Evolutionary conservation across 2,113 vertebrate genomes (phyloP).

Genomic region (Cynoglossus semilaevis): DNA sequence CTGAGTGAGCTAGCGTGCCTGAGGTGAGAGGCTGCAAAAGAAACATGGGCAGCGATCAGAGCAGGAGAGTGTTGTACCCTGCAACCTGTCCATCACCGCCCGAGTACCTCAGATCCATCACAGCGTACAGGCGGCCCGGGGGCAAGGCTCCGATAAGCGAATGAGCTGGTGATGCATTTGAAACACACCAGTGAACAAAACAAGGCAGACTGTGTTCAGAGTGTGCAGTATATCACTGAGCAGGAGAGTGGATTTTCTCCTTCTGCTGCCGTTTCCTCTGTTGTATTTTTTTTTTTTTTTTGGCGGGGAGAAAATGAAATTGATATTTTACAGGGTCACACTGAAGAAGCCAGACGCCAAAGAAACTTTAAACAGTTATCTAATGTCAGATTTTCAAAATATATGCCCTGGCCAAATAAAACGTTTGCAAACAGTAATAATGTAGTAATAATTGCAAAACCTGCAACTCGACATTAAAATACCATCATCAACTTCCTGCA

Average conservation of each 20-base stretch:
- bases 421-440: too few species aligned
- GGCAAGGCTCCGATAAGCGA: constrained; percentile 5
- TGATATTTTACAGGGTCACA: too few species aligned
- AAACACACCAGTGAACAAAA: not conserved
- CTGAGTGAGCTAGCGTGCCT: constrained; percentile 6
- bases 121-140: constrained; percentile 27
- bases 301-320: not conserved
- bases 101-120: constrained; percentile 48
- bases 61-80: constrained; percentile 1
- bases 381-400: too few species aligned
- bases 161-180: constrained; percentile 22
- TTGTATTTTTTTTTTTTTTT: not conserved
- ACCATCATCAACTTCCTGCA: too few species aligned
- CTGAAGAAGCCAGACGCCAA: too few species aligned
- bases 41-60: constrained; percentile 24
- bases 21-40: constrained; percentile 24
- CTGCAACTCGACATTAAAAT: too few species aligned
- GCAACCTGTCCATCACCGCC: constrained; percentile 53
- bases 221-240: not conserved
- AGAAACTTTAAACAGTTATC: too few species aligned
- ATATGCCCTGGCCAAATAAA: too few species aligned
- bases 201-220: constrained; percentile 6
- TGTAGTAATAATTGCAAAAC: too few species aligned
- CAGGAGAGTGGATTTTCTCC: not conserved
- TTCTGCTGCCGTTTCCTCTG: not conserved